These are phyloP conservation scores for Calameuta idolon DNA, from an alignment of 2,888 invertebrate genomes.

Conservation along the genomic window DNA sequence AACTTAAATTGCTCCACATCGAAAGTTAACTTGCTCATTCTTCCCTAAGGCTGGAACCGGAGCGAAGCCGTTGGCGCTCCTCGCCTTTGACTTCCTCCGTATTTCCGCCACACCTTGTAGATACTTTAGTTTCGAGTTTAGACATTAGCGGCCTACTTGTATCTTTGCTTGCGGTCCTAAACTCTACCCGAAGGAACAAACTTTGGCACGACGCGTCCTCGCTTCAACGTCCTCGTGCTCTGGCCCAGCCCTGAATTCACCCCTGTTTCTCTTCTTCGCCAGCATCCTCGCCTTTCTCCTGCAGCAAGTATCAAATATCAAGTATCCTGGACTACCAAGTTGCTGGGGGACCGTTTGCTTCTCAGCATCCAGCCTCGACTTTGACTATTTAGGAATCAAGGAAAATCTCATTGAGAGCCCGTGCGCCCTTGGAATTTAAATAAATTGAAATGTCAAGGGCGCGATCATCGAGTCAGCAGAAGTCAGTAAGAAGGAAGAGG, in stretches of 20 bases:
- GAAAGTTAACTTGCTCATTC: constrained; percentile 53
- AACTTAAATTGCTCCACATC: constrained; percentile 57
- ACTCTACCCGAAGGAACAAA: constrained; percentile 4
- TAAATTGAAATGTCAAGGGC: not conserved
- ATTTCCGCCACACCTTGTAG: constrained; percentile 16
- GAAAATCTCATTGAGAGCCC: not conserved
- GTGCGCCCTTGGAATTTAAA: not conserved
- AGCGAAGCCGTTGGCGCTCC: constrained; percentile 10
- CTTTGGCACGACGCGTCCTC: not conserved
- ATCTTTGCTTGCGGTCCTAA: constrained; percentile 14
- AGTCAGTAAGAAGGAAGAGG: not conserved
- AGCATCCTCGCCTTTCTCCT: not conserved
- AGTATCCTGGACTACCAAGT: not conserved
- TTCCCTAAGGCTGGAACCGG: constrained; percentile 31
- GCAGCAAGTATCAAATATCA: constrained; percentile 3
- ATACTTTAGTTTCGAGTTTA: constrained; percentile 24
- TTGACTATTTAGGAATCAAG: not conserved
- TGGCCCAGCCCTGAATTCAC: not conserved
- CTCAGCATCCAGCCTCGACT: not conserved
- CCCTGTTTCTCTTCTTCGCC: not conserved
- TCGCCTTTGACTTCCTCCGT: constrained; percentile 10
- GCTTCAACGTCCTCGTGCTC: not conserved
- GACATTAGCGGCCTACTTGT: constrained; percentile 14
- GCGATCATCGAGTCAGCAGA: not conserved
- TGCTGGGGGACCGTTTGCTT: not conserved